phyloP scores from a whole-genome alignment of 2,113 vertebrate genomes.

The Genyomyrus donnyi region DNA sequence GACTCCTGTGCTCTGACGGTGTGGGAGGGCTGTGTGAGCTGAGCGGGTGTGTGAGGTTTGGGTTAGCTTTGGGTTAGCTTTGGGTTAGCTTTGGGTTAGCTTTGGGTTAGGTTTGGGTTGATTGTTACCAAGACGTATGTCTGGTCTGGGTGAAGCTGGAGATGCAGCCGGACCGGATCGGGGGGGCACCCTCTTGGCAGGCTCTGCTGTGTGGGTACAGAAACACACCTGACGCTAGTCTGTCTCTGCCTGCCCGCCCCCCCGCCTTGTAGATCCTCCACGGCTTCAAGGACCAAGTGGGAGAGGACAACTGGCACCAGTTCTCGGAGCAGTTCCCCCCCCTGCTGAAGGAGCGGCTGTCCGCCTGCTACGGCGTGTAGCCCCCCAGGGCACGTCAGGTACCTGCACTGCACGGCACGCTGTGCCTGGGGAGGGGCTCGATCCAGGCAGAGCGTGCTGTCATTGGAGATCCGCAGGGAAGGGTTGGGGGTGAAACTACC shows the following conservation, averaged over 20 bases:
- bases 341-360: constrained; percentile 83
- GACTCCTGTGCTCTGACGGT: not conserved
- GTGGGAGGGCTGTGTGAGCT: not conserved
- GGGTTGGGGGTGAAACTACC: not conserved
- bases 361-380: constrained; percentile 88
- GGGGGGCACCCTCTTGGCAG: not conserved
- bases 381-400: constrained; percentile 39
- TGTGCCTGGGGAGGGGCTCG: constrained; percentile 22
- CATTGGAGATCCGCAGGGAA: not conserved
- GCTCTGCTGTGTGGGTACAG: not conserved
- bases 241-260: not conserved
- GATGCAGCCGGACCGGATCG: too few species aligned
- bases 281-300: constrained; percentile 89
- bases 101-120: not conserved
- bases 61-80: too few species aligned
- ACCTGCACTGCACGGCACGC: constrained; percentile 16
- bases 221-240: not conserved
- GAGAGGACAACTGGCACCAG: constrained; percentile 90
- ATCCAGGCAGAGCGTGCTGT: not conserved
- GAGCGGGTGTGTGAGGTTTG: not conserved
- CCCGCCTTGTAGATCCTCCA: constrained; percentile 72
- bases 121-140: too few species aligned
- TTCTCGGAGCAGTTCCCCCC: constrained; percentile 92
- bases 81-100: too few species aligned
- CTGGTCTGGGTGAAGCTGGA: too few species aligned